Evolutionary conservation across 1,140 invertebrate genomes (phyloP), one percentile per base, ranked within the genome.

Genomic region (Phthorimaea operculella): DNA sequence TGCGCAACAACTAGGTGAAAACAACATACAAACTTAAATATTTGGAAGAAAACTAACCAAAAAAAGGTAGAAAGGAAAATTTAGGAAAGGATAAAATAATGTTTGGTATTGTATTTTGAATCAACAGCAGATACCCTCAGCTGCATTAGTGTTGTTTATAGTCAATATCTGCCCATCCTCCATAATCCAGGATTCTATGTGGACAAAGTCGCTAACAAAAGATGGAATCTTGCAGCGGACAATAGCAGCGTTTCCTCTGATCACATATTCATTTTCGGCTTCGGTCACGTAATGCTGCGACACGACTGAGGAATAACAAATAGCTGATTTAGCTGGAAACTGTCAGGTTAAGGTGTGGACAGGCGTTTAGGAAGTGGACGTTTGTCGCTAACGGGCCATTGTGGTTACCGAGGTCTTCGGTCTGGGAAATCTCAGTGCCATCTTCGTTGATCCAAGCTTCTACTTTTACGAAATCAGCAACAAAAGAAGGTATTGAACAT

Each of bases 191-290:
- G 92, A 89, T 72, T 94, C 94, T 62, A 97, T 91, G 59, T 90
- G 88, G 59, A 98, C 92, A 85, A 96, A 97, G 85, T 97, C 95
- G 55, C 94, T 94, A 48, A 97, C 94, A 87, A 96, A 97, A 70
- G 93, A 94, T 49, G 96, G 96, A 62, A 98, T 95, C 88, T 94
- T 93, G 88, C 96, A 98, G 86, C 93, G 95, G 87, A 98, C 91
- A 69, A 97, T 91, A 54, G 94, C 95, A 51, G 94, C 91, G 87
- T 97, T 97, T 52, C 95, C 95, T 71, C 92, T 90, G 73, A 97
- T 96, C 51, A 97, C 95, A 87, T 96, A 98, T 71, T 96, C 95
- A 84, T 97, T 96, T 87, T 96, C 94, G 62, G 95, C 92, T 86
- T 95, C 93, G 62, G 94, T 94, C 79, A 94, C 91, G 87, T 95